These are phyloP conservation scores for Dryoscopus gambensis DNA, from an alignment of 2,113 vertebrate genomes.

Conservation along the genomic window DNA sequence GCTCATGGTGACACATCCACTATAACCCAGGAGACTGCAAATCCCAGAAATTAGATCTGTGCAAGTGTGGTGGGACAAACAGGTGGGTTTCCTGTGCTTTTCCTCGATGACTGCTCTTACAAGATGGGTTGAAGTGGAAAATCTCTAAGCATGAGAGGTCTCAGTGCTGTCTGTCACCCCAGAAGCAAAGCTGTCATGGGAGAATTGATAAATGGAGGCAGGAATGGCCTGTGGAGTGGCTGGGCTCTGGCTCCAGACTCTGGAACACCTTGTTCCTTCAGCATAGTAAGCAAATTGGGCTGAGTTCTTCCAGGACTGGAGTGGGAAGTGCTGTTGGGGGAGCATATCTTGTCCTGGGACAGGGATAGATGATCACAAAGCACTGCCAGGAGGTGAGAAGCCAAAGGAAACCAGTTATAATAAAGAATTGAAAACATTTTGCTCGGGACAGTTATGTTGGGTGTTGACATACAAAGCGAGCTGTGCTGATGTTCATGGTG, in stretches of 20 bases:
- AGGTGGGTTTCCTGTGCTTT: background rate
- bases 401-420: background rate
- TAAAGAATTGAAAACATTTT: background rate
- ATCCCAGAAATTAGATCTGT: background rate
- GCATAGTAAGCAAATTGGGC: background rate
- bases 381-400: background rate
- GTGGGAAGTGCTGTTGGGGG: background rate
- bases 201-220: background rate
- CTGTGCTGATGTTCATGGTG: background rate
- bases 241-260: background rate
- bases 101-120: background rate
- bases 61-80: background rate
- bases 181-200: background rate
- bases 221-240: background rate
- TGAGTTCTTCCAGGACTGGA: background rate
- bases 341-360: background rate
- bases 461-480: background rate
- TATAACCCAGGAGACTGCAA: background rate
- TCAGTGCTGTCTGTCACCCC: background rate
- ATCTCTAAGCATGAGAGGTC: background rate
- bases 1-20: background rate
- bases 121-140: background rate
- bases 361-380: background rate
- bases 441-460: accelerated
- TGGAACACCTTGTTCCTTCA: background rate